Base-by-base conservation (phyloP, 1,140 invertebrate species). In the Protaetia brevitarsis region DNA sequence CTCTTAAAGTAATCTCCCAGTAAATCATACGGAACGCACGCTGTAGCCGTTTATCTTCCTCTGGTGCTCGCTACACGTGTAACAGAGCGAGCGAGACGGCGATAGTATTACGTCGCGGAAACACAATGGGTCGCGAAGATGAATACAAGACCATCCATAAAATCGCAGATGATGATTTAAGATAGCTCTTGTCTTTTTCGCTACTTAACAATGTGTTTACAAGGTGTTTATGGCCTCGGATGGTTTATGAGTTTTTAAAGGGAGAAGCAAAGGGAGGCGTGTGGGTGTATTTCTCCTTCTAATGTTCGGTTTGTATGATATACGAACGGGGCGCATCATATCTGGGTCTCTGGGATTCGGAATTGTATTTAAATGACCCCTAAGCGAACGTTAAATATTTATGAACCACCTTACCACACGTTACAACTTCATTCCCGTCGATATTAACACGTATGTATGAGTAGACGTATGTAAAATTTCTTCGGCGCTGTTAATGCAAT, bases 1-100 rank as follows among this genome's bases (percentile, higher is more conserved):
- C 74, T 78, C 74, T 77, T 73, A 74, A 74, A 74, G 76, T 77
- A 77, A 77, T 77, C 76, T 75, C 69, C 68, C 71, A 72, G 69
- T 77, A 77, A 77, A 77, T 77, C 74, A 77, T 76, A 73, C 69
- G 69, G 67, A 65, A 69, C 70, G 70, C 70, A 72, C 67, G 68
- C 72, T 65, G 56, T 6, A 71, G 63, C 51, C 58, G 59, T 58
- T 65, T 70, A 69, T 68, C 67, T 72, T 67, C 70, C 67, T 61
- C 68, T 72, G 66, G 63, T 29, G 28, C 29, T n/a, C 51, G 51
- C 60, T 8, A 57, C 27, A 62, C 68, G 59, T 60, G 59, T 66
- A 58, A 70, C 8, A 37, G 29, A 21, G 51, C 13, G 37, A 59
- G 41, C 11, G 11, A 58, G 56, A 58, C 11, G 8, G 56, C 56